Evolutionary conservation across 2,888 invertebrate species (phyloP).

Genomic region (Microctonus hyperodae): DNA sequence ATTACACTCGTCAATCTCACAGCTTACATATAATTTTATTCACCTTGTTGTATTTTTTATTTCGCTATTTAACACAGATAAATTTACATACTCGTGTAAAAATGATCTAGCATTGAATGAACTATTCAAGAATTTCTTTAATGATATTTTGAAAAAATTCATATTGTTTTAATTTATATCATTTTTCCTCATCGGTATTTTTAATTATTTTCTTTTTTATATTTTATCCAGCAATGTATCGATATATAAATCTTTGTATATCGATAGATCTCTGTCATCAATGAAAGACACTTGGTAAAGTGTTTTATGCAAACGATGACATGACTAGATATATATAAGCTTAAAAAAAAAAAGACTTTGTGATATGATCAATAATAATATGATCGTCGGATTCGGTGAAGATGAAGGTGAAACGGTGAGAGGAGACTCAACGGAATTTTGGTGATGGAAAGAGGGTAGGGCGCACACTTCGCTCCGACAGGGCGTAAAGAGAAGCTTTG

Average conservation of each 20-base stretch:
- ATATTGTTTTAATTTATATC: no score
- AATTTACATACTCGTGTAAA: no score
- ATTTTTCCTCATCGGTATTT: neutral
- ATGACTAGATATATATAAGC: neutral
- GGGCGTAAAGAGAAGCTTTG: conserved; percentile 47
- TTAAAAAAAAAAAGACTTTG: neutral
- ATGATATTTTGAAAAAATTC: no score
- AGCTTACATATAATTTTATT: no score
- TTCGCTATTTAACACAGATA: no score
- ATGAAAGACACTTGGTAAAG: neutral
- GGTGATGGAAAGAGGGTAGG: conserved; percentile 15
- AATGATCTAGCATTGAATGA: no score
- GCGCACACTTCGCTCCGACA: conserved; percentile 33
- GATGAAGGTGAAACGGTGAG: conserved; percentile 13
- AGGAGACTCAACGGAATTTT: conserved; percentile 23
- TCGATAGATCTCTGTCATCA: conserved; percentile 2
- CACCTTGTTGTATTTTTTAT: no score
- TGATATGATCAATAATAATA: conserved; percentile 18
- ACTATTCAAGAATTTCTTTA: no score
- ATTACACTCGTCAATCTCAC: no score
- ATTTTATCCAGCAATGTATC: neutral
- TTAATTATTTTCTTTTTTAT: no score
- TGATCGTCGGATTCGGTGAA: conserved; percentile 26
- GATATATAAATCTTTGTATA: neutral
- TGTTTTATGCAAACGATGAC: conserved; percentile 18